Base-by-base conservation (phyloP, 2,797 vertebrate genomes). In the Xiphorhynchus erythropygius region DNA sequence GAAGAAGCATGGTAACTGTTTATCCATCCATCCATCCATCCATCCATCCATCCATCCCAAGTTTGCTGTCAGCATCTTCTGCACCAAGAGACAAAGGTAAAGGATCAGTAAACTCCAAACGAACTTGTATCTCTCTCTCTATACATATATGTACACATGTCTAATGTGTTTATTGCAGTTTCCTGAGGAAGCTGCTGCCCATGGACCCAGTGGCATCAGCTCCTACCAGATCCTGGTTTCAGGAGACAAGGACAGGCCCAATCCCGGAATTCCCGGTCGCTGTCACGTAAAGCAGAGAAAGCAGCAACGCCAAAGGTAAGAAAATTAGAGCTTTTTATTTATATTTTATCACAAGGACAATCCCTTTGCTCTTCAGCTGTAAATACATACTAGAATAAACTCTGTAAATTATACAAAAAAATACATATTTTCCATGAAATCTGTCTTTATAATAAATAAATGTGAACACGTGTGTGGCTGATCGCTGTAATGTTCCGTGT, bases 351-450 rank as follows among this genome's bases (percentile, higher is more conserved):
- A 94, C 80, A 90, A 97, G 96, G 95, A 97, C 92, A 84, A 77
- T 91, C 85, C 95, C 86, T 92, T 96, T 96, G 94, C 91, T 97
- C 93, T 95, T 92, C 96, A 83, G 88, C 83, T 37, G 98, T 97
- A 98, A 98, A 98, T 98, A 98, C 98, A 97, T 98, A 98, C 98
- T 98, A 98, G 97, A 98, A 98, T 98, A 98, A 97, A 98, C 98
- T 98, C 98, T 98, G 97, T 98, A 88, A 97, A 97, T 98, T 98
- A 98, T 98, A 98, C 98, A 97, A 96, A 98, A 97, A 98, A 98
- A 98, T 98, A 98, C 97, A 98, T 98, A 90, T 96, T 97, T 97
- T 97, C 97, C 97, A 96, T 97, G 98, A 98, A 98, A 97, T 89
- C 71, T 97, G 97, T 97, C 97, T 98, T 98, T 98, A 97, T 97